Evolutionary conservation across 2,888 invertebrate species (phyloP), one percentile per base, ranked within the genome.

Genomic region (Laspeyria flexula): DNA sequence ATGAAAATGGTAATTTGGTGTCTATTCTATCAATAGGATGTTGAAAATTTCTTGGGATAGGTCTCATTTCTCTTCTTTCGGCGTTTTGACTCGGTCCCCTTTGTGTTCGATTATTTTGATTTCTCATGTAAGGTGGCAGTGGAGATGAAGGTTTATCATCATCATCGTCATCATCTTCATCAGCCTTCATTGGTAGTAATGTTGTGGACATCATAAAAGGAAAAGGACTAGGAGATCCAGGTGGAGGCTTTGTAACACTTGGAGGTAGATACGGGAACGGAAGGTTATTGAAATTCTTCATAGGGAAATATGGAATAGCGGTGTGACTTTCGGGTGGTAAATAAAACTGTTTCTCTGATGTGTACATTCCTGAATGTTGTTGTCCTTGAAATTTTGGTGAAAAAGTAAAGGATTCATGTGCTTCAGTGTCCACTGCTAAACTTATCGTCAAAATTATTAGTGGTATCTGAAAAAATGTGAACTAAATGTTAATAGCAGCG

Each of bases 251-350:
- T 5, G 83, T 82, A 38, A 76, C 85, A 18, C 81, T 84, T 1
- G 85, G 81, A 12, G 90, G 89, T 49, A 89, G 69, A 56, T 85
- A 86, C 45, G 84, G 85, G 52, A 77, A 88, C 25, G 78, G 83
- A 3, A 89, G 71, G 60, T 88, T 85, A 46, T 86, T 84, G 5
- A 78, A 59, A 65, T 84, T 83, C 51, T 87, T 90, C 35, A 85
- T 72, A 27, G 84, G 71, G 44, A 80, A 88, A 65, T 85, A 87
- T 10, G 90, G 88, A 12, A 81, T 64, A 18, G 84, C 65, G 5
- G 86, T 86, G 29, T 88, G 86, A 35, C 86, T 78, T 64, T 90
- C 90, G 5, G 88, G 88, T 21, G 90, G 86, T 34, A 91, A 77
- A 61, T 88, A 90, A 48, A 86, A 73, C 21, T 88, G 81, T 60